Evolutionary conservation across 2,888 invertebrate genomes (phyloP).

Genomic region (Drosophila yooni): DNA sequence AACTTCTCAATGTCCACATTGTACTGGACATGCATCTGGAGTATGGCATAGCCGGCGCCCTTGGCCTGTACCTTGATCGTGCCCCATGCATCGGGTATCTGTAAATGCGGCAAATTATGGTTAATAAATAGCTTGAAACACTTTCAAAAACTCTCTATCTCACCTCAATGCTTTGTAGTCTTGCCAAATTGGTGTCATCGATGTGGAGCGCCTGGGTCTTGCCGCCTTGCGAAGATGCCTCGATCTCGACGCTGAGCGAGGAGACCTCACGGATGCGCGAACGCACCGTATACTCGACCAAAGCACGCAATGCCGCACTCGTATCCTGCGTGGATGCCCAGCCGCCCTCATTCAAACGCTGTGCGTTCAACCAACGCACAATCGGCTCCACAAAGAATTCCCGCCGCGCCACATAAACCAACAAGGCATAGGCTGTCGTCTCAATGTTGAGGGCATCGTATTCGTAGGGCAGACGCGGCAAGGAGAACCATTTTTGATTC

Average conservation of each 20-base stretch:
- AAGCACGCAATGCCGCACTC: slow-evolving; percentile 93
- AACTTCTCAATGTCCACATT: slow-evolving; percentile 94
- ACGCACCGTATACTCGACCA: slow-evolving; percentile 94
- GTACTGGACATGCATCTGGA: slow-evolving; percentile 97
- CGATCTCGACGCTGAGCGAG: slow-evolving; percentile 90
- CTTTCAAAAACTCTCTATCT: slow-evolving; percentile 14
- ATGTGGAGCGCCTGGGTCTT: slow-evolving; percentile 89
- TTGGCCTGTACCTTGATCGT: slow-evolving; percentile 96
- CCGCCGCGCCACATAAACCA: slow-evolving; percentile 94
- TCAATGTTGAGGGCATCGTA: slow-evolving; percentile 97
- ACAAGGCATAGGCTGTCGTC: slow-evolving; percentile 95
- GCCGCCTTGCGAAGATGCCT: slow-evolving; percentile 92
- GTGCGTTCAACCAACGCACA: slow-evolving; percentile 95
- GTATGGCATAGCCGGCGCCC: slow-evolving; percentile 96
- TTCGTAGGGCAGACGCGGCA: slow-evolving; percentile 94
- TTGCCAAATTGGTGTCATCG: slow-evolving; percentile 91
- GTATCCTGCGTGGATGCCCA: slow-evolving; percentile 96
- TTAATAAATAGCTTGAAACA: too few species aligned
- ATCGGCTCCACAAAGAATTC: slow-evolving; percentile 93
- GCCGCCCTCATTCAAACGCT: slow-evolving; percentile 93
- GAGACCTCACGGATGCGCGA: slow-evolving; percentile 94
- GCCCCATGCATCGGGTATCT: slow-evolving; percentile 97
- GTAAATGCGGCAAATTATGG: neutral
- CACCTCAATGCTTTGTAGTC: slow-evolving; percentile 91
- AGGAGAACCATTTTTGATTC: slow-evolving; percentile 95